phyloP scores from a whole-genome alignment of 2,888 invertebrate genomes.

The Xylota sylvarum region DNA sequence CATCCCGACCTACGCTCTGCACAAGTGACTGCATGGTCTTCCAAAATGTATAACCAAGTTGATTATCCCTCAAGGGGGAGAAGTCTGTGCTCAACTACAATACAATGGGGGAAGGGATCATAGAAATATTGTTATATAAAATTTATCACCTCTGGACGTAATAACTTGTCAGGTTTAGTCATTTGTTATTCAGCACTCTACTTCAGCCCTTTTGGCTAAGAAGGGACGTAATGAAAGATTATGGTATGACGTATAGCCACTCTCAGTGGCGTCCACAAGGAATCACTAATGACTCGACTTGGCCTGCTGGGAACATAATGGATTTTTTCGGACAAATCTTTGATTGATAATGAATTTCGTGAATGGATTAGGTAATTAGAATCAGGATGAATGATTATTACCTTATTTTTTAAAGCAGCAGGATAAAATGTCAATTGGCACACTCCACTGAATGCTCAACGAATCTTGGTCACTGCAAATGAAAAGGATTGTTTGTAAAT shows the following conservation, averaged over 20 bases:
- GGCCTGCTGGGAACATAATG: conserved; percentile 7
- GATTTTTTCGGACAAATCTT: conserved; percentile 27
- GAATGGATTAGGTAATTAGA: conserved; percentile 39
- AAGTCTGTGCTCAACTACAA: not conserved
- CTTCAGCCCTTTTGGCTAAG: conserved; percentile 32
- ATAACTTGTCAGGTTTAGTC: conserved; percentile 32
- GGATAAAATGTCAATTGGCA: conserved; percentile 3
- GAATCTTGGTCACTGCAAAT: not conserved
- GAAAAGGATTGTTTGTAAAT: not conserved
- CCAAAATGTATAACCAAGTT: not conserved
- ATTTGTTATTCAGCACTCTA: conserved; percentile 42
- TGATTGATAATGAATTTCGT: conserved; percentile 50
- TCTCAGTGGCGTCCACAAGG: conserved; percentile 22
- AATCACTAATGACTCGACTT: conserved; percentile 44
- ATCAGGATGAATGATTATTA: conserved; percentile 16
- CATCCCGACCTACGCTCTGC: not conserved
- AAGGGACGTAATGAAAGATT: conserved; percentile 42
- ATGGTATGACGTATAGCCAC: conserved; percentile 35
- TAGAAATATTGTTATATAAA: conserved; percentile 40
- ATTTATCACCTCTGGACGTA: conserved; percentile 41
- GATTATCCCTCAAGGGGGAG: not conserved
- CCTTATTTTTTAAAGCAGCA: not conserved
- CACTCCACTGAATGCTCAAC: not conserved
- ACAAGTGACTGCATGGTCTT: not conserved
- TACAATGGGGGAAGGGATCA: not conserved